Conservation (phyloP, 2,797 vertebrate genomes). For the Cuculus canorus region DNA sequence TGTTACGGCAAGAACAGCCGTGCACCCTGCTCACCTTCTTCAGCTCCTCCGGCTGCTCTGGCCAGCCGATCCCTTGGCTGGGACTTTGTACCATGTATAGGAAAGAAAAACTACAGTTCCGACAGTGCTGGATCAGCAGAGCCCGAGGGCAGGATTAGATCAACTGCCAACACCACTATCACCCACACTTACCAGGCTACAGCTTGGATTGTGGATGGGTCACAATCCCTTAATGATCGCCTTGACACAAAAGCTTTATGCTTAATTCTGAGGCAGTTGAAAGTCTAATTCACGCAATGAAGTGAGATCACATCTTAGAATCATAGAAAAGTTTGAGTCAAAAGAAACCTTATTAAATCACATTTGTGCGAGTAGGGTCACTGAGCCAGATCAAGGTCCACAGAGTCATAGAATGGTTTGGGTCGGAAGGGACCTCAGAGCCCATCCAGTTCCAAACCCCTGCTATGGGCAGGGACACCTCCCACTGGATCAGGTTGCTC, state of each 20-base stretch:
- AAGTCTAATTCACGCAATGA: not conserved
- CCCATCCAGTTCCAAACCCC: too few species aligned
- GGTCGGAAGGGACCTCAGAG: too few species aligned
- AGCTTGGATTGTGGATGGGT: not conserved
- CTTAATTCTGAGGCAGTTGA: not conserved
- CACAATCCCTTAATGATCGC: not conserved
- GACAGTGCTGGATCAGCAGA: rapidly evolving
- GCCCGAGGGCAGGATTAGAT: not conserved
- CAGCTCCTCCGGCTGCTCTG: not conserved
- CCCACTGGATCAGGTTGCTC: too few species aligned
- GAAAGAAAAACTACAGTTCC: not conserved
- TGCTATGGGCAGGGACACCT: too few species aligned
- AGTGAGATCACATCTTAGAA: not conserved
- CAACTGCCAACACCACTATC: not conserved
- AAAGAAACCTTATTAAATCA: too few species aligned
- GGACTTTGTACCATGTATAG: too few species aligned
- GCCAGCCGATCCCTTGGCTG: not conserved
- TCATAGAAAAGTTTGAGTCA: too few species aligned
- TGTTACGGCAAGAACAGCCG: not conserved
- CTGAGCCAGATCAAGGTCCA: too few species aligned
- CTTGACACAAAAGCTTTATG: not conserved
- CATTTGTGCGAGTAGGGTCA: too few species aligned
- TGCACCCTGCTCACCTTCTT: not conserved
- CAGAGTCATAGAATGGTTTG: too few species aligned
- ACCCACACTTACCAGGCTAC: not conserved